A percentile compares a stretch with the other conserved stretches of the same genome.
Evolutionary conservation across 2,113 vertebrate species (phyloP).

Genomic region (Ciconia stormi): DNA sequence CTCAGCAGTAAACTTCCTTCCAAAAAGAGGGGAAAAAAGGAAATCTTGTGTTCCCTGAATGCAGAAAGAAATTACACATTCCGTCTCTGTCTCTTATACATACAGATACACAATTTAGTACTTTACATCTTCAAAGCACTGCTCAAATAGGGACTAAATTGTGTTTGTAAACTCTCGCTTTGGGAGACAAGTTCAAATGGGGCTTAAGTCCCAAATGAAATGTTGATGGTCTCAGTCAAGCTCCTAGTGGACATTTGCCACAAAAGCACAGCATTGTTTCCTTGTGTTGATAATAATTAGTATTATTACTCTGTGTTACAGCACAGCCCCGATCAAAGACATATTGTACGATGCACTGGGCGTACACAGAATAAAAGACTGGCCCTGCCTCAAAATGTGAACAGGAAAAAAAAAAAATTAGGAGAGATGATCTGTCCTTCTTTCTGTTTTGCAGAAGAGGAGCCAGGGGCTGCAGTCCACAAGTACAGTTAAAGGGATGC

Average conservation of each 20-base stretch:
- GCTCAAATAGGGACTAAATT: slow-evolving; percentile 43
- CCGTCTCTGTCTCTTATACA: slow-evolving; percentile 42
- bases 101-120: slow-evolving; percentile 55
- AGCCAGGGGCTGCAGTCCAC: neutral
- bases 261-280: slow-evolving; percentile 49
- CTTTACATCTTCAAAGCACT: slow-evolving; percentile 55
- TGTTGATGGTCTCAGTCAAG: slow-evolving; percentile 60
- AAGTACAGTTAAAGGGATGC: neutral
- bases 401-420: neutral
- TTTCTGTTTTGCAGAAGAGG: neutral
- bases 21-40: slow-evolving; percentile 64
- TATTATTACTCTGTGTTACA: slow-evolving; percentile 11
- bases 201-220: slow-evolving; percentile 56
- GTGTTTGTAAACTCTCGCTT: slow-evolving; percentile 66
- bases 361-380: neutral
- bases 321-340: neutral
- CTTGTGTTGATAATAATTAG: slow-evolving; percentile 54
- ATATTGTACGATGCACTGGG: neutral
- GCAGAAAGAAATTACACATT: slow-evolving; percentile 63
- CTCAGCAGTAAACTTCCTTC: slow-evolving; percentile 74
- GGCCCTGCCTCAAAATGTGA: neutral
- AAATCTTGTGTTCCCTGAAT: slow-evolving; percentile 65
- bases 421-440: neutral
- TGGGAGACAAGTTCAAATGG: slow-evolving; percentile 60
- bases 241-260: slow-evolving; percentile 57